Conservation (phyloP, 2,113 vertebrate species). For the Podarcis muralis region DNA sequence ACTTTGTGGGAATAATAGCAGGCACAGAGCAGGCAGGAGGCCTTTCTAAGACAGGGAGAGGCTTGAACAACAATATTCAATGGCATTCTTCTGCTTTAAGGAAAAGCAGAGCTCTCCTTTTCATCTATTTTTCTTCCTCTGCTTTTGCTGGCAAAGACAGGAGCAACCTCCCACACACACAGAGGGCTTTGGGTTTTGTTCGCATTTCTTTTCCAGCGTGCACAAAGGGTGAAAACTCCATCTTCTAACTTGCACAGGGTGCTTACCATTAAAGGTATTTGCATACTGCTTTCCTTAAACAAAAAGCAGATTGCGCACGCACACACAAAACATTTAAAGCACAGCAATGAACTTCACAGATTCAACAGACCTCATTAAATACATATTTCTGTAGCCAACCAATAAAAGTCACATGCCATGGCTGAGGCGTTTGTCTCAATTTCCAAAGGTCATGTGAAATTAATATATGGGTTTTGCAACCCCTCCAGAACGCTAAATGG, state of each 20-base stretch:
- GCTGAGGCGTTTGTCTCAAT: neutral
- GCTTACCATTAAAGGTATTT: neutral
- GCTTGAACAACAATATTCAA: neutral
- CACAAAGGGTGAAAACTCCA: neutral
- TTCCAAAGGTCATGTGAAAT: neutral
- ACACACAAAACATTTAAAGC: neutral
- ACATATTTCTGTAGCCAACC: neutral
- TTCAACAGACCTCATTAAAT: neutral
- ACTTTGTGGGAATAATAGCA: neutral
- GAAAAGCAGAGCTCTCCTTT: neutral
- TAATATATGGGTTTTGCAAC: neutral
- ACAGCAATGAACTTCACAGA: neutral
- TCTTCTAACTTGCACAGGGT: neutral
- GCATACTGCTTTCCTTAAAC: neutral
- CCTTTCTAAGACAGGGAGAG: too few species aligned
- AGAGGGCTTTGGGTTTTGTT: neutral
- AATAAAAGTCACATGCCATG: neutral
- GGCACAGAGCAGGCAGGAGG: neutral
- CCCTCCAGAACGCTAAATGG: neutral
- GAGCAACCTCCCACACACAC: neutral
- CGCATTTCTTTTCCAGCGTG: neutral
- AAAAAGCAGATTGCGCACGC: neutral
- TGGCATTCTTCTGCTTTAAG: neutral
- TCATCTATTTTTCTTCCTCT: neutral
- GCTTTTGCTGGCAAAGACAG: neutral